Percentiles rank a stretch among this genome's conserved stretches.
These are phyloP conservation scores for Nymphalis urticae DNA, from an alignment of 2,888 invertebrate genomes.

Conservation along the genomic window DNA sequence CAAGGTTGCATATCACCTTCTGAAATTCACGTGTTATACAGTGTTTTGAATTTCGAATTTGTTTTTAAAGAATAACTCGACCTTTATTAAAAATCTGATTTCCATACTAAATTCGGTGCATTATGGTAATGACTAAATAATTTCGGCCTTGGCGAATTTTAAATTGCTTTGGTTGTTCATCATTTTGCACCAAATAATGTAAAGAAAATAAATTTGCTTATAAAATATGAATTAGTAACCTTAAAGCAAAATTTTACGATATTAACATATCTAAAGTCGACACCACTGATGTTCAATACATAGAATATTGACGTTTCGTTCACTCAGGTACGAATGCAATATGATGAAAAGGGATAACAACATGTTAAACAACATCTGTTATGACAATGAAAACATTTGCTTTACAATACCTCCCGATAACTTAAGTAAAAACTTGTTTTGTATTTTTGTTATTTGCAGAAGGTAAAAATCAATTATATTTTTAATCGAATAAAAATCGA, in stretches of 20 bases:
- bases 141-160: slow-evolving; percentile 56
- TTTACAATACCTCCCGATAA: not conserved
- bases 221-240: not conserved
- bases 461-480: not conserved
- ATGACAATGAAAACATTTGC: not conserved
- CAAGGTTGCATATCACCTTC: too few species aligned
- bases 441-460: not conserved
- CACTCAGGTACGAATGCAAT: not conserved
- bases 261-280: not conserved
- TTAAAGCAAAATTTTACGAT: too few species aligned
- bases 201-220: not conserved
- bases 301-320: not conserved
- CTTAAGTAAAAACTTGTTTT: not conserved
- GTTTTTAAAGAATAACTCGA: not conserved
- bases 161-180: slow-evolving; percentile 44
- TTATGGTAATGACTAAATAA: slow-evolving; percentile 76
- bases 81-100: slow-evolving; percentile 10
- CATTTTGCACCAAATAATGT: not conserved
- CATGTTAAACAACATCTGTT: not conserved
- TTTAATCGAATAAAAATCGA: too few species aligned
- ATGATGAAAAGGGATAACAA: not conserved
- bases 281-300: not conserved
- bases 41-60: too few species aligned
- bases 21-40: too few species aligned
- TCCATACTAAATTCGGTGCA: slow-evolving; percentile 58